These are phyloP conservation scores for Cataglyphis albicans DNA, from an alignment of 2,888 invertebrate genomes.

Conservation along the genomic window DNA sequence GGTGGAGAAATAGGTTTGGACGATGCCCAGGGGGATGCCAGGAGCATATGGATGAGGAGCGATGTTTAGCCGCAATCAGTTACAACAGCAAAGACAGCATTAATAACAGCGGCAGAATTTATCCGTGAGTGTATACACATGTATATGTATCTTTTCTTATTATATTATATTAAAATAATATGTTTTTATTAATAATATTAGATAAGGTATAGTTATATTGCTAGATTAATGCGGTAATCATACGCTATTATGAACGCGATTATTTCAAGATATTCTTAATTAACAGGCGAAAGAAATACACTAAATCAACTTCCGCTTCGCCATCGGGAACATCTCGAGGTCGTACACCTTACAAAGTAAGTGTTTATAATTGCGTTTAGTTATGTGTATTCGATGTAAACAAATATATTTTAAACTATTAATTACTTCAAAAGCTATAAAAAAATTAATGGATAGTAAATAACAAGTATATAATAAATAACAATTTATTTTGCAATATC, in stretches of 20 bases:
- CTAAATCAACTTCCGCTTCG: conserved; percentile 72
- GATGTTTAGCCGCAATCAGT: conserved; percentile 78
- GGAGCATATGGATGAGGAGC: conserved; percentile 77
- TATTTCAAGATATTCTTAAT: conserved; percentile 9
- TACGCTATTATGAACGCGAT: not conserved
- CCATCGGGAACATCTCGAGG: conserved; percentile 66
- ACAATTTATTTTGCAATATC: not conserved
- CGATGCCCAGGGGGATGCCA: conserved; percentile 70
- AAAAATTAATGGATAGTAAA: not conserved
- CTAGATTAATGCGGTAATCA: not conserved
- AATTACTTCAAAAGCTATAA: not conserved
- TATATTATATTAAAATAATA: conserved; percentile 45
- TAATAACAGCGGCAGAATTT: conserved; percentile 62
- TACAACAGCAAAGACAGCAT: conserved; percentile 78
- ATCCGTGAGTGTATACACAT: conserved; percentile 62
- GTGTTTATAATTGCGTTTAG: conserved; percentile 15
- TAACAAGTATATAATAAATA: not conserved
- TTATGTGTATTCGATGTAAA: not conserved
- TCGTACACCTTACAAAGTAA: conserved; percentile 69
- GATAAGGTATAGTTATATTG: not conserved
- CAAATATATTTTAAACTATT: not conserved
- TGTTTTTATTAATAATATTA: not conserved
- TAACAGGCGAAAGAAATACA: conserved; percentile 67
- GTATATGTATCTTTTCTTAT: not conserved
- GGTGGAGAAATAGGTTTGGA: conserved; percentile 72